Evolutionary conservation across 1,140 invertebrate genomes (phyloP), one percentile per base, ranked within the genome.

Genomic region (Batillaria attramentaria): DNA sequence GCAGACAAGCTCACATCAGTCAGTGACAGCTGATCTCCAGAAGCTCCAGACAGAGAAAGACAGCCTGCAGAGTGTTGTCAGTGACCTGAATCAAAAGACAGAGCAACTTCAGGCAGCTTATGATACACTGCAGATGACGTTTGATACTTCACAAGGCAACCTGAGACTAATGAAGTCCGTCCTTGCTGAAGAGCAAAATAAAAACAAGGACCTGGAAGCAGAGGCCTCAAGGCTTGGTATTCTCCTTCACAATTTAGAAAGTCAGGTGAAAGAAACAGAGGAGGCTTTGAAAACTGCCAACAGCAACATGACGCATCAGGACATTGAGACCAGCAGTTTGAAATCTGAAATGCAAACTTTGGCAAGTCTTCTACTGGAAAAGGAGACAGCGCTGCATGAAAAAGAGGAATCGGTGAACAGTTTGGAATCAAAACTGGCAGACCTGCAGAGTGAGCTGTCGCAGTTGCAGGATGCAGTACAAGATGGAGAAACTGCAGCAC

Each of bases 31-130:
- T 39, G 73, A 75, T 41, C 54, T 75, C 20, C 28, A 75, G n/a
- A 62, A 35, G 39, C 1, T 75, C 13, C 31, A 75, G 33, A 39
- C 33, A 75, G 73, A 62, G 18, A 75, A 62, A 65, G 35, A 75
- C 1, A 54, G 24, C 24, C 68, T 70, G 43, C 50, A 75, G 35
- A n/a, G 39, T 13, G 62, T 57, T 3, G 8, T 62, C 42, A 37
- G n/a, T 3, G 73, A 65, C 18, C 33, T 41, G 2, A 35, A 39
- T 28, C n/a, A 41, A 42, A 62, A 75, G 37, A 24, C 62, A 13
- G 54, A 75, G 10, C 73, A 75, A 39, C 33, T 75, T 35, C 50
- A 75, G 54, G 31, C 57, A 62, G 39, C 33, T 39, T 6, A 62
- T 39, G 57, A 35, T 28, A 24, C 33, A 41, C 57, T 75, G 1